Conservation (phyloP, 2,888 invertebrate genomes). For the Oligia fasciuncula region DNA sequence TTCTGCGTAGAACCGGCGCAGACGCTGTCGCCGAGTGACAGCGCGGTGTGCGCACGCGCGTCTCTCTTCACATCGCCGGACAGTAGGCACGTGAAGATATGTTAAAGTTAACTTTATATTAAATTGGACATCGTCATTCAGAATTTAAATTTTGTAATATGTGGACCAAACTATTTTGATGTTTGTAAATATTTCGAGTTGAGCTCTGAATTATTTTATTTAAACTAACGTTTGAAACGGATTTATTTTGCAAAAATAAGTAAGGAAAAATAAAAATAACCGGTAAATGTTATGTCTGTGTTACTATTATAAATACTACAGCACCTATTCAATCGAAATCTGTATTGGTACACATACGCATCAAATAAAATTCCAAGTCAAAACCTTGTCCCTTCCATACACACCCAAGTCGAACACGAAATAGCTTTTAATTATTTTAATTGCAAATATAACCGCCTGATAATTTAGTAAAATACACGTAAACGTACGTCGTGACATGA, state of each 20-base stretch:
- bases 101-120: constrained; percentile 68
- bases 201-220: constrained; percentile 24
- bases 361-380: constrained; percentile 6
- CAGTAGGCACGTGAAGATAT: constrained; percentile 71
- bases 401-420: constrained; percentile 21
- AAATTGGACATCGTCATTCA: constrained; percentile 64
- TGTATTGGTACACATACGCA: not conserved
- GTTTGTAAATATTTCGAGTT: constrained; percentile 47
- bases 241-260: not conserved
- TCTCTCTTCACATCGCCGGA: constrained; percentile 73
- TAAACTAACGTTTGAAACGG: not conserved
- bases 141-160: constrained; percentile 57
- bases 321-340: constrained; percentile 27
- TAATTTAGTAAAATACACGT: constrained; percentile 65
- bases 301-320: constrained; percentile 13
- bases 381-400: constrained; percentile 7
- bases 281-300: not conserved
- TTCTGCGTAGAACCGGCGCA: constrained; percentile 72
- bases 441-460: constrained; percentile 51
- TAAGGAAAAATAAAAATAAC: not conserved
- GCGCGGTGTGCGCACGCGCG: constrained; percentile 78
- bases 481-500: constrained; percentile 76
- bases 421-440: constrained; percentile 56
- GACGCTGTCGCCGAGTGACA: constrained; percentile 74
- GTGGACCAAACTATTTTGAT: constrained; percentile 48